Conservation (phyloP, 23 tunicate genomes). For the Ciona savignyi region DNA sequence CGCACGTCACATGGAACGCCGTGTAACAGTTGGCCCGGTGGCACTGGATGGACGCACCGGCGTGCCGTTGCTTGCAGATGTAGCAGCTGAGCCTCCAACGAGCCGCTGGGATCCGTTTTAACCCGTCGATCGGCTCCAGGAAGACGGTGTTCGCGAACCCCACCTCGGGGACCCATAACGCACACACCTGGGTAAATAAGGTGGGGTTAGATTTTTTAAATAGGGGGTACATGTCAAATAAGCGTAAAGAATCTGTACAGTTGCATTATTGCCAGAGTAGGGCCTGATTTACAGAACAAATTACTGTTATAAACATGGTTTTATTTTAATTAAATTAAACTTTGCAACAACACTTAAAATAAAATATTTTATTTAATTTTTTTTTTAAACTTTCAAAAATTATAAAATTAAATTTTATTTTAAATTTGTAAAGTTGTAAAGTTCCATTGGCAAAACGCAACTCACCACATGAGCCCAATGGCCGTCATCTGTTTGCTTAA, state of each 20-base stretch:
- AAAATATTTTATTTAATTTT: background rate
- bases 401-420: background rate
- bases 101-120: constrained; percentile 79
- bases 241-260: too few relatives aligned
- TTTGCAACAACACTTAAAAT: background rate
- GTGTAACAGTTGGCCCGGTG: constrained; percentile 87
- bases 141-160: constrained; percentile 89
- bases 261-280: too few relatives aligned
- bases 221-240: too few relatives aligned
- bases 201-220: background rate
- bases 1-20: constrained; percentile 98
- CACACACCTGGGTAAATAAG: constrained; percentile 63
- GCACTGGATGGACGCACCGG: constrained; percentile 97
- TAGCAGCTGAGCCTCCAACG: constrained; percentile 90
- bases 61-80: constrained; percentile 81
- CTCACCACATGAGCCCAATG: constrained; percentile 67
- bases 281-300: too few relatives aligned
- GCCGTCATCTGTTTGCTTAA: constrained; percentile 92
- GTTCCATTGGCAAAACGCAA: background rate
- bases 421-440: background rate
- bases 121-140: constrained; percentile 94
- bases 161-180: constrained; percentile 96
- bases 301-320: background rate
- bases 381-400: background rate
- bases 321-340: background rate